Conservation (phyloP, 2,888 invertebrate species). For the Scrobipalpa costella region DNA sequence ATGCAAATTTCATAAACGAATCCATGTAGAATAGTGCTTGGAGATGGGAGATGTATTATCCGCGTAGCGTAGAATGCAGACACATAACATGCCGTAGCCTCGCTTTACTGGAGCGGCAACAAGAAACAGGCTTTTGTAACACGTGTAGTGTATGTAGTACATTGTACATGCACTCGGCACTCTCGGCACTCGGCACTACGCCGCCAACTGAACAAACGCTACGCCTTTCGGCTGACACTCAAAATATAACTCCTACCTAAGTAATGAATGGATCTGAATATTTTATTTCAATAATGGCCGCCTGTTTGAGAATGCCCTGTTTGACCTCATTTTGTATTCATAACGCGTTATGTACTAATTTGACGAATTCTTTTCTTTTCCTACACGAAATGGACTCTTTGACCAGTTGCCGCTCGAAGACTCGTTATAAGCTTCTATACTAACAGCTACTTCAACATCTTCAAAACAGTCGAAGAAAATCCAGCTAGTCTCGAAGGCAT, state of each 20-base stretch:
- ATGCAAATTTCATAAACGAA: neutral
- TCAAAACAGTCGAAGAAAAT: neutral
- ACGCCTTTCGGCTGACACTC: conserved; percentile 71
- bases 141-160: conserved; percentile 42
- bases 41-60: neutral
- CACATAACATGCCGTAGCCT: neutral
- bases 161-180: conserved; percentile 33
- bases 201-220: conserved; percentile 75
- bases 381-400: conserved; percentile 68
- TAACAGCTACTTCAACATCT: neutral
- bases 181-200: conserved; percentile 7
- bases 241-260: conserved; percentile 58
- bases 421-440: conserved; percentile 31
- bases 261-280: conserved; percentile 77
- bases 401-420: conserved; percentile 61
- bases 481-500: neutral
- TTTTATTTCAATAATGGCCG: conserved; percentile 76
- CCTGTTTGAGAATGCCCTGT: conserved; percentile 73
- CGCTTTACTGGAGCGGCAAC: conserved; percentile 34
- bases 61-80: neutral
- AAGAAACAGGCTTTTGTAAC: conserved; percentile 53
- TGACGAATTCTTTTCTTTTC: conserved; percentile 74
- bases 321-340: conserved; percentile 79
- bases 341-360: conserved; percentile 77
- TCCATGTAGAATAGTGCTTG: neutral